These are phyloP conservation scores for Cylloceria caligata DNA, from an alignment of 2,888 invertebrate species.

Conservation along the genomic window DNA sequence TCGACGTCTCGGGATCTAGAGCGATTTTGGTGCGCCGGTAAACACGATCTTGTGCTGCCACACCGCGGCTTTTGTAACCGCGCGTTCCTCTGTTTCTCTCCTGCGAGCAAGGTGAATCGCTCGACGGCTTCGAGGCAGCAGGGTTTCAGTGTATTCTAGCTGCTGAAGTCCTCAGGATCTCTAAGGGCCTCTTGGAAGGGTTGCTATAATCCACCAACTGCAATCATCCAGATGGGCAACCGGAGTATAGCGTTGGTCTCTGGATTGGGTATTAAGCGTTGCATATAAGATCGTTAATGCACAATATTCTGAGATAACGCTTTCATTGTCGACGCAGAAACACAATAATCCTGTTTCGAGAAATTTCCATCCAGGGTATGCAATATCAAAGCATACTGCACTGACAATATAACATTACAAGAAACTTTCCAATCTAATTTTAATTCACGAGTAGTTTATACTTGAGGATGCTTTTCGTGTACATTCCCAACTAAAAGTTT, in stretches of 20 bases:
- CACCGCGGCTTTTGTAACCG: constrained; percentile 36
- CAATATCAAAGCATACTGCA: not conserved
- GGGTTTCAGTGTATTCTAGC: constrained; percentile 26
- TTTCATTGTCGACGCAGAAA: constrained; percentile 8
- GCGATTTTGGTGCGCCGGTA: constrained; percentile 68
- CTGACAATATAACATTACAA: no score
- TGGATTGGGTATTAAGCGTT: constrained; percentile 6
- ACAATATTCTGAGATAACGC: constrained; percentile 16
- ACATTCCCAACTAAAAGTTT: no score
- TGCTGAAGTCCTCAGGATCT: constrained; percentile 29
- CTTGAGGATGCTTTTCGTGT: no score
- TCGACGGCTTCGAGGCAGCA: not conserved
- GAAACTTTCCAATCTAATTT: no score
- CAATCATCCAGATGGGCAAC: constrained; percentile 48
- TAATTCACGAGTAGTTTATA: no score
- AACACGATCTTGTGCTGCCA: constrained; percentile 58
- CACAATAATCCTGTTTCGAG: constrained; percentile 2
- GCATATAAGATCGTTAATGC: constrained; percentile 14
- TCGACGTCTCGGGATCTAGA: constrained; percentile 62
- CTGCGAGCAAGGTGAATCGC: constrained; percentile 30
- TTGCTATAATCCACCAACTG: constrained; percentile 34
- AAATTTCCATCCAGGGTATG: not conserved
- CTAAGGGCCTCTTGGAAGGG: constrained; percentile 29
- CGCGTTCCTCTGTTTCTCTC: constrained; percentile 19
- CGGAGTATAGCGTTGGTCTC: not conserved